Evolutionary conservation across 2,113 vertebrate species (phyloP), one percentile per base, ranked within the genome.

Genomic region (Carassius auratus): DNA sequence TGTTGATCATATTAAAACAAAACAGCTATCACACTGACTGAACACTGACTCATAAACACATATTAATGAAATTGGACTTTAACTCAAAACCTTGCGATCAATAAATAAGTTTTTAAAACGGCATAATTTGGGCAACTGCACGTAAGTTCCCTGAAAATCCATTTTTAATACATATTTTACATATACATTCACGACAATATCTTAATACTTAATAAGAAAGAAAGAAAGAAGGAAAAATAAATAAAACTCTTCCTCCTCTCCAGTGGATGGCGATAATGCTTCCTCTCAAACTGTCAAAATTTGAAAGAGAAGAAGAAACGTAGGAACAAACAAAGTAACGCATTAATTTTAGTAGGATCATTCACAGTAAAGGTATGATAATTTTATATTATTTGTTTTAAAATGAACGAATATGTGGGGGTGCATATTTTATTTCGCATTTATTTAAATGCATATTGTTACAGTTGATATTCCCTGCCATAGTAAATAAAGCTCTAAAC

Each of bases 401-500:
- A 42, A 62, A 42, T 8, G 2, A 79, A 61, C 12, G 3, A 23
- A 59, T 38, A 8, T 38, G 3, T 1, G 3, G 68, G 8, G n/a
- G 0, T 2, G 3, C 30, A 26, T 1, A 0, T 15, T 61, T 38
- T 1, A 8, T 1, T 42, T 4, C 8, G 2, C 19, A 36, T 13
- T 6, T 7, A 15, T 76, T 26, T 2, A 17, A 15, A 7, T 50
- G n/a, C n/a, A 52, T 52, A 7, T 59, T 38, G 55, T 38, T 8
- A 61, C 6, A 14, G 12, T 78, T 13, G 8, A 38, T 7, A 8
- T 4, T 13, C 0, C 5, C 13, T 23, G 17, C 8, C 17, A 23
- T 3, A 23, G 21, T 23, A 73, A 73, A n/a, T 59, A 52, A 66
- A 23, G 13, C 42, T 4, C 45, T 30, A 17, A 82, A 48, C 26